Evolutionary conservation across 1,140 invertebrate species (phyloP).

Genomic region (Drosophila kikkawai): DNA sequence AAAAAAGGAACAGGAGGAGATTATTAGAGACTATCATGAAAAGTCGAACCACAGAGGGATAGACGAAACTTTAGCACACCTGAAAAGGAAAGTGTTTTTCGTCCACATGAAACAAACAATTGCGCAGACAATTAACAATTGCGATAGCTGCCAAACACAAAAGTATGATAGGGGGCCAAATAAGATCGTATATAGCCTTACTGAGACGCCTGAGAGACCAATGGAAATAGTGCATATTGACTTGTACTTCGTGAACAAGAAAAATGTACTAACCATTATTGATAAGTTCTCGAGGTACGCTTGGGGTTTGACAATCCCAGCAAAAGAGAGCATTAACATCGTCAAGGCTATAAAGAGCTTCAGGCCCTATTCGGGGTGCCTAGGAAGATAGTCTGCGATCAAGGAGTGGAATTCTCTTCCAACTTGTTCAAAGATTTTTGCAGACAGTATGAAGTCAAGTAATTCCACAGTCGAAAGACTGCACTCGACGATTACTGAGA

Average conservation of each 20-base stretch:
- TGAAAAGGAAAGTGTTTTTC: neutral
- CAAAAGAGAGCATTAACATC: too few species aligned
- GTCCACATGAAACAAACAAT: neutral
- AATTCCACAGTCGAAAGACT: too few species aligned
- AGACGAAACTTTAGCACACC: neutral
- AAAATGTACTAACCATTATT: neutral
- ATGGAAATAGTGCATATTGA: neutral
- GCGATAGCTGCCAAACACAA: neutral
- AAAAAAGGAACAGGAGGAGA: too few species aligned
- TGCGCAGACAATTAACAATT: neutral
- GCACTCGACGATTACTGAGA: too few species aligned
- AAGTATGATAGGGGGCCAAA: too few species aligned
- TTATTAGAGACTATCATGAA: too few species aligned
- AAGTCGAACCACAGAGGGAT: neutral
- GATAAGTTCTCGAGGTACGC: neutral
- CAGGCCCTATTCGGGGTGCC: too few species aligned
- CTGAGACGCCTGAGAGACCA: neutral
- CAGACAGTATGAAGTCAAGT: too few species aligned
- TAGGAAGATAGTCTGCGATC: too few species aligned
- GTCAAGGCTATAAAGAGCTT: too few species aligned
- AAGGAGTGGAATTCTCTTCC: too few species aligned
- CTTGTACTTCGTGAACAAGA: neutral
- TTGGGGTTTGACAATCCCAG: neutral
- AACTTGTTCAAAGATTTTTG: too few species aligned
- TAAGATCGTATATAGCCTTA: neutral